Evolutionary conservation across 2,797 vertebrate genomes (phyloP), one percentile per base, ranked within the genome.

Genomic region (Gadopsis bispinosus): DNA sequence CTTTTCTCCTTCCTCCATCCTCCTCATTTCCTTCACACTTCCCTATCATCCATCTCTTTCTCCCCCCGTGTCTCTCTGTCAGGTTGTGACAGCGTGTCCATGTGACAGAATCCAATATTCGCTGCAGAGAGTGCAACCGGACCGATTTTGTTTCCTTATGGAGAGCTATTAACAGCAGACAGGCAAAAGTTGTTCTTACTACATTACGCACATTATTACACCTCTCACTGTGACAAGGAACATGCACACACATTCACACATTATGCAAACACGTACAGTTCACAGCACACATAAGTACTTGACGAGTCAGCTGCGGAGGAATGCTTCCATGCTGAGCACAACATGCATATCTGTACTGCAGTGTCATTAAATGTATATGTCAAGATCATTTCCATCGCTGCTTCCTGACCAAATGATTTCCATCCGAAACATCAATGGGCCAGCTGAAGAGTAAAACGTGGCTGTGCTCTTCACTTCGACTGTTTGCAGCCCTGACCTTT

Each of bases 81-180:
- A 74, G 47, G 41, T 58, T 81, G 67, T 68, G 55, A 81, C 56
- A 61, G 64, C 60, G 69, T 73, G 39, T 80, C 37, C 56, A 56
- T 74, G 62, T 84, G 78, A 85, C 66, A 64, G 54, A 80, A 77
- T 80, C 69, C 51, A 86, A 76, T 70, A 80, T 76, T 81, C 39
- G 11, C 79, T 88, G 80, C 81, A 84, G 72, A 80, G 79, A 91
- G 81, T 68, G 80, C 77, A 85, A 79, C 45, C 62, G 62, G 20
- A 7, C 67, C 9, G 1, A 69, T 22, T 41, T 41, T 54, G 37
- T 69, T 22, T 74, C 79, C 62, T 70, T 43, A 62, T 13, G 31
- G 58, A 45, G 20, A 56, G 9, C 35, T n/a, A 54, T 79, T 68
- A 82, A 69, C 54, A 51, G 29, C 65, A 73, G 3, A 76, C 4